Percentiles rank a stretch among this genome's conserved stretches.
Conservation (phyloP, 2,797 vertebrate species). For the Cygnus olor region DNA sequence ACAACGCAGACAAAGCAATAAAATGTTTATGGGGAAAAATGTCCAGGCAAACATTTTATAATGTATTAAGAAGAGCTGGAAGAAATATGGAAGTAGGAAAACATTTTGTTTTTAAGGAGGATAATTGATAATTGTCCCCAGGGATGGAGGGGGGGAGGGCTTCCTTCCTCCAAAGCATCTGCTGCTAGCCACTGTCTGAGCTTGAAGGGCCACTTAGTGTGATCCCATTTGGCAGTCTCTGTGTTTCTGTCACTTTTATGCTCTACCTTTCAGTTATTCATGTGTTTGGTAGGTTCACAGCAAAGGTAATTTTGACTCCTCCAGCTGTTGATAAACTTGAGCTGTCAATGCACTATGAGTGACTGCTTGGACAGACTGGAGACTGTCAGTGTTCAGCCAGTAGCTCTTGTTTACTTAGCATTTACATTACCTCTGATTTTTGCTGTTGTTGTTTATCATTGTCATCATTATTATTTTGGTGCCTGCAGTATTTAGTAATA, state of each 20-base stretch:
- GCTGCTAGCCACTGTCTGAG: slow-evolving; percentile 38
- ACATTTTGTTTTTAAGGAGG: slow-evolving; percentile 20
- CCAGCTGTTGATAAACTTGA: slow-evolving; percentile 55
- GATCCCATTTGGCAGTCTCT: slow-evolving; percentile 41
- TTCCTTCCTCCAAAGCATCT: slow-evolving; percentile 54
- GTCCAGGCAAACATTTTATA: not conserved
- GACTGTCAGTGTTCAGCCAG: not conserved
- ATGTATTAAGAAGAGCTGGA: slow-evolving; percentile 2
- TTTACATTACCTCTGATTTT: slow-evolving; percentile 6
- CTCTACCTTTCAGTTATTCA: slow-evolving; percentile 49
- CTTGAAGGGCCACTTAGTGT: slow-evolving; percentile 35
- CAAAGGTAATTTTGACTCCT: slow-evolving; percentile 51
- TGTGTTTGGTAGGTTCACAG: slow-evolving; percentile 8
- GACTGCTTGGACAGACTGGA: slow-evolving; percentile 4
- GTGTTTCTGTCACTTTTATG: slow-evolving; percentile 49
- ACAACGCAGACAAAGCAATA: not conserved
- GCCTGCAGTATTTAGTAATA: not conserved
- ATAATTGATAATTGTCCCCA: slow-evolving; percentile 57
- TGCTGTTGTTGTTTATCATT: not conserved
- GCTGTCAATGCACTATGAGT: slow-evolving; percentile 12
- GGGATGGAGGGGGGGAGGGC: slow-evolving; percentile 20
- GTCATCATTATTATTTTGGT: not conserved
- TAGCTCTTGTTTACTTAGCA: slow-evolving; percentile 40
- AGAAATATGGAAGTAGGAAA: slow-evolving; percentile 32
- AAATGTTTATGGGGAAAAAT: slow-evolving; percentile 17